phyloP scores from a whole-genome alignment of 2,797 vertebrate species.

The Thalassophryne amazonica region DNA sequence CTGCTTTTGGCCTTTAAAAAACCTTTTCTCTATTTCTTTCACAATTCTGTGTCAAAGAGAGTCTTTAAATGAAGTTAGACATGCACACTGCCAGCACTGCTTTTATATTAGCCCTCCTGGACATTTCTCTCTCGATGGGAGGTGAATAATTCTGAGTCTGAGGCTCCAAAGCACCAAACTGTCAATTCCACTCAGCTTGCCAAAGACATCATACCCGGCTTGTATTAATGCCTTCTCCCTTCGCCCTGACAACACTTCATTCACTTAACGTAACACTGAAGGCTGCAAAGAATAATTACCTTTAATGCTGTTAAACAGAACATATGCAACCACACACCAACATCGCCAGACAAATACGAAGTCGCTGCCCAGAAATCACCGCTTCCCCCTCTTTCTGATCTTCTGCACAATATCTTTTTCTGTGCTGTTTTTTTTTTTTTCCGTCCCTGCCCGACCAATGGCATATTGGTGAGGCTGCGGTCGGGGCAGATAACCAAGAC shows the following conservation, averaged over 20 bases:
- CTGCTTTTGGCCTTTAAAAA: background rate
- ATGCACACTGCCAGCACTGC: constrained; percentile 50
- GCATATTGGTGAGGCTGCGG: constrained; percentile 48
- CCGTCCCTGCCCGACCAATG: constrained; percentile 61
- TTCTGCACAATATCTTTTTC: constrained; percentile 14
- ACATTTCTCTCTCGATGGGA: constrained; percentile 32
- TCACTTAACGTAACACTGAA: constrained; percentile 37
- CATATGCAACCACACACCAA: constrained; percentile 9
- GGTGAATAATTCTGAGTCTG: constrained; percentile 29
- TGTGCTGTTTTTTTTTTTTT: constrained; percentile 9
- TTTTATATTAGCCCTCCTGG: constrained; percentile 40
- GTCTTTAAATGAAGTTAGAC: constrained; percentile 75
- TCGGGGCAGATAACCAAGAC: constrained; percentile 46
- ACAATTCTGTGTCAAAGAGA: constrained; percentile 50
- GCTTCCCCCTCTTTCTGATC: constrained; percentile 11
- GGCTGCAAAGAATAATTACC: constrained; percentile 32
- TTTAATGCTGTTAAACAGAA: constrained; percentile 29
- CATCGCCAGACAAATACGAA: constrained; percentile 43
- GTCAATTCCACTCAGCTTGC: constrained; percentile 52
- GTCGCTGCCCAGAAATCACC: constrained; percentile 13
- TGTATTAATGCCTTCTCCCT: constrained; percentile 51
- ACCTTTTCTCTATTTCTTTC: constrained; percentile 35
- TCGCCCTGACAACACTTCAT: constrained; percentile 51
- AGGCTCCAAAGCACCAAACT: constrained; percentile 45
- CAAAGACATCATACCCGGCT: constrained; percentile 52